Base-by-base conservation (phyloP, 92 coral and sea anemone species). In the Blastomussa wellsi region DNA sequence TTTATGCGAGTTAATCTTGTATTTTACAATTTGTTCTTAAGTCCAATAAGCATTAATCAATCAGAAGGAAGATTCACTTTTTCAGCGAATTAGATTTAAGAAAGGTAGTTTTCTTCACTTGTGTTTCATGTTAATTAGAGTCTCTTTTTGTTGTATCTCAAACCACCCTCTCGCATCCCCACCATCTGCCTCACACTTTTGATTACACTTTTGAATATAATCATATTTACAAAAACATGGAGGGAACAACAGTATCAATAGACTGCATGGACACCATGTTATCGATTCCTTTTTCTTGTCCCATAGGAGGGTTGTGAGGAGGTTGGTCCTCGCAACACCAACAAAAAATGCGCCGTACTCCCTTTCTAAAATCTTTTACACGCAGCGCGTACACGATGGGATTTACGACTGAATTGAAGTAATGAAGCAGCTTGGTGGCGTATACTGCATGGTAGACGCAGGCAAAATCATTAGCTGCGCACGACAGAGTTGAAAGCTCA, bases 381-480 rank as follows among this genome's bases (percentile, higher is more conserved):
- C 90, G 74, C 67, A 89, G 57, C 9, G 89, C 90, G 36, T 92
- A 92, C 71, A 92, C 70, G 31, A 92, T 37, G n/a, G 95, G 95
- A 53, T 92, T 92, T 39, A 92, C 88, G 24, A 89, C 80, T 7
- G 92, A 89, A 79, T 92, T 92, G 26, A 92, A 69, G 86, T 81
- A 92, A 71, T 92, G 95, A 11, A 92, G 90, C 36, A 92, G 53
- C 84, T 92, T 92, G 36, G 90, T 64, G 39, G 81, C 79, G 71
- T 82, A 89, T 74, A 92, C 31, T 33, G 80, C 77, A 64, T 92
- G 92, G 51, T 86, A 84, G 19, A 85, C 15, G 59, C 88, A 85
- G 22, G 77, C 88, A 15, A 49, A 5, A 42, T 85, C 49, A 64
- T 11, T 26, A 13, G 15, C 20, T 22, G 78, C 77, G 29, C 88